Conservation (phyloP, 2,113 vertebrate species). For the Albula goreensis region DNA sequence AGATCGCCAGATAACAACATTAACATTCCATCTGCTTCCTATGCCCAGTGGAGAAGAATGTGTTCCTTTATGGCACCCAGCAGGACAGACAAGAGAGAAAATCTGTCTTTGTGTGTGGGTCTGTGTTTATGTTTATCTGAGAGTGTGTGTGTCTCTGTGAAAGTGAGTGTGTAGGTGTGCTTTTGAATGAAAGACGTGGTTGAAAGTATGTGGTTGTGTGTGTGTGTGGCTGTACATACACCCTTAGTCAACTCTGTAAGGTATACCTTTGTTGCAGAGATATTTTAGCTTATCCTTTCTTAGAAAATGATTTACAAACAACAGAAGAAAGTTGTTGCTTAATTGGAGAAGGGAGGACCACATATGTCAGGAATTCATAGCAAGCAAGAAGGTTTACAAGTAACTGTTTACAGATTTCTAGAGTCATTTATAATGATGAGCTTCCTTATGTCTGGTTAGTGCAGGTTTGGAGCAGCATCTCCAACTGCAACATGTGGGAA, state of each 20-base stretch:
- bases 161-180: not conserved
- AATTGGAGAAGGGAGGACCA: not conserved
- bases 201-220: not conserved
- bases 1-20: constrained; percentile 5
- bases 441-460: too few relatives aligned
- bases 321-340: not conserved
- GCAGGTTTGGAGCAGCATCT: too few relatives aligned
- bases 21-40: constrained; percentile 6
- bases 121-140: not conserved
- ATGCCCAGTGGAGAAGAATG: not conserved
- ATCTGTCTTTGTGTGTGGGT: not conserved
- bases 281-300: too few relatives aligned
- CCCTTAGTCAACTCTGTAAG: too few relatives aligned
- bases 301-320: too few relatives aligned
- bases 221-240: not conserved
- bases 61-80: not conserved
- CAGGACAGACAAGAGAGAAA: not conserved
- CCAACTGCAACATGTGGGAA: too few relatives aligned
- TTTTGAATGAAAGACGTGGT: not conserved
- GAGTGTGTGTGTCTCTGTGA: not conserved
- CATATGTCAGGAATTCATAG: too few relatives aligned
- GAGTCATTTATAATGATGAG: too few relatives aligned
- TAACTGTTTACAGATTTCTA: too few relatives aligned
- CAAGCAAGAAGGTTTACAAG: too few relatives aligned
- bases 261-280: too few relatives aligned